These are phyloP conservation scores for Psilanteris sp. DNA, from an alignment of 1,140 invertebrate species.

Conservation along the genomic window DNA sequence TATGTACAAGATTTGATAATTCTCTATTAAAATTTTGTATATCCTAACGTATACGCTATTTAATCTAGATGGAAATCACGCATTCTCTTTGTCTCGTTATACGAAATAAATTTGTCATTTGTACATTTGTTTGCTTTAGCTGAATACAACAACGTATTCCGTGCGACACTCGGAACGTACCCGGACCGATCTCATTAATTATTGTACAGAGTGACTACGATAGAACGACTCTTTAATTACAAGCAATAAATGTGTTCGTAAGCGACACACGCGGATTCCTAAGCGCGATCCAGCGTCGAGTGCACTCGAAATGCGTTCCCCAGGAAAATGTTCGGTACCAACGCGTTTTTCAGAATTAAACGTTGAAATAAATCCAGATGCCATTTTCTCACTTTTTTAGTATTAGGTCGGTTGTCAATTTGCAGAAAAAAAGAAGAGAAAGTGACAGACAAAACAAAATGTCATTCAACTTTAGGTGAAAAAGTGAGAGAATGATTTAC, in stretches of 20 bases:
- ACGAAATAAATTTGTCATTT: constrained; percentile 54
- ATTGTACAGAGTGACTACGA: constrained; percentile 57
- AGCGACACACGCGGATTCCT: constrained; percentile 54
- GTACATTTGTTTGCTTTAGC: constrained; percentile 58
- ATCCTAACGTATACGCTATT: constrained; percentile 58
- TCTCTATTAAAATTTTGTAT: constrained; percentile 55
- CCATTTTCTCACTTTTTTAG: constrained; percentile 3
- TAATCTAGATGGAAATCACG: constrained; percentile 60
- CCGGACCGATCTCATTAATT: constrained; percentile 32
- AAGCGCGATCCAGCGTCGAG: constrained; percentile 55
- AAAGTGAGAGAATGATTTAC: no score
- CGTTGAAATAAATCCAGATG: not conserved
- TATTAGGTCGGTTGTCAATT: not conserved
- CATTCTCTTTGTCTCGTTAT: constrained; percentile 34
- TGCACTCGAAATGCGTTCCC: constrained; percentile 43
- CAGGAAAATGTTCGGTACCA: constrained; percentile 28
- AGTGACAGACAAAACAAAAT: no score
- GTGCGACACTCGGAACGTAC: constrained; percentile 19
- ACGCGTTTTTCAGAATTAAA: not conserved
- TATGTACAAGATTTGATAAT: constrained; percentile 57
- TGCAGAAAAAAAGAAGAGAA: not conserved
- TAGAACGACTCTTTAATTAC: constrained; percentile 46
- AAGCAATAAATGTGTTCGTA: constrained; percentile 56
- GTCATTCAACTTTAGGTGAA: no score
- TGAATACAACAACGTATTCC: constrained; percentile 26